Percentiles rank a stretch among this genome's conserved stretches.
These are phyloP conservation scores for Drosophila mercatorum DNA, from an alignment of 2,888 invertebrate species.

Conservation along the genomic window DNA sequence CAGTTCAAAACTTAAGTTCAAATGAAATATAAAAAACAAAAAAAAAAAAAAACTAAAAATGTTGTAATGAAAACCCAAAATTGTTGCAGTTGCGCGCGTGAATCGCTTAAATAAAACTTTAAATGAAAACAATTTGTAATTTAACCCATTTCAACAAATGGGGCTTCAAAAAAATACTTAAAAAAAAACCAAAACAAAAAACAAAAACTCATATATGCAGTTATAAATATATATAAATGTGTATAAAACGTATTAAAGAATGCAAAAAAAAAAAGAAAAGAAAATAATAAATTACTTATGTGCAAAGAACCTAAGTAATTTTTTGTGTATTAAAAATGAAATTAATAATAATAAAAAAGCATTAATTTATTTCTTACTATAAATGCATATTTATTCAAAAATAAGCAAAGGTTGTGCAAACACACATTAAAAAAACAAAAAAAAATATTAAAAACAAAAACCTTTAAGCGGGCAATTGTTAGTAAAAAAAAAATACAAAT, in stretches of 20 bases:
- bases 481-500: constrained; percentile 42
- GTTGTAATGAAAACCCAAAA: constrained; percentile 24
- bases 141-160: constrained; percentile 41
- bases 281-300: constrained; percentile 39
- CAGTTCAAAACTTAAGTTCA: constrained; percentile 31
- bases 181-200: constrained; percentile 47
- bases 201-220: constrained; percentile 67
- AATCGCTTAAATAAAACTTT: constrained; percentile 34
- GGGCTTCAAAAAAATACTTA: constrained; percentile 55
- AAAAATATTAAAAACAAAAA: constrained; percentile 65
- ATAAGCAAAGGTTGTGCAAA: constrained; percentile 80
- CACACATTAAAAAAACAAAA: constrained; percentile 68
- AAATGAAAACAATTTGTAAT: constrained; percentile 67
- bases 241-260: constrained; percentile 54
- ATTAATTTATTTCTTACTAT: constrained; percentile 81
- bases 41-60: constrained; percentile 31
- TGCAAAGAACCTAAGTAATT: constrained; percentile 60
- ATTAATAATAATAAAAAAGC: constrained; percentile 59
- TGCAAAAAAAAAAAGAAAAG: constrained; percentile 25
- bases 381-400: constrained; percentile 80
- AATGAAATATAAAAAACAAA: not conserved
- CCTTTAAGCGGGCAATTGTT: constrained; percentile 65
- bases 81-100: constrained; percentile 40
- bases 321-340: constrained; percentile 60
- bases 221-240: constrained; percentile 64